Evolutionary conservation across 2,113 vertebrate species (phyloP).

Genomic region (Caracal caracal): DNA sequence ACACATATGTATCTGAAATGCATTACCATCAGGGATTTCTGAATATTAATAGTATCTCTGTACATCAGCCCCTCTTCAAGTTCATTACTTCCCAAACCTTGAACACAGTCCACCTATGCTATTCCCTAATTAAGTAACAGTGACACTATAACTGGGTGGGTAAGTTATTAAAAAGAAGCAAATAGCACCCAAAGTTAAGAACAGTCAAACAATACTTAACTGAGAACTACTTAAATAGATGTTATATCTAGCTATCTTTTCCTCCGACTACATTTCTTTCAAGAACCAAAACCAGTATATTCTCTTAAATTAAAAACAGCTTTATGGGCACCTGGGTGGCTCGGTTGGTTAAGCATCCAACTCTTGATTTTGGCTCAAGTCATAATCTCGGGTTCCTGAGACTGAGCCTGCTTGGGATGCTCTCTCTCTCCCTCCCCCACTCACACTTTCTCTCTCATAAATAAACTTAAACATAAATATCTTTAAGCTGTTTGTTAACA

Average conservation of each 20-base stretch:
- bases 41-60: not conserved
- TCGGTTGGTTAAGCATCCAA: too few species aligned
- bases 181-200: not conserved
- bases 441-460: too few species aligned
- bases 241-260: not conserved
- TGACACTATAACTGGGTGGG: not conserved
- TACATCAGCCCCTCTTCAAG: not conserved
- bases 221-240: not conserved
- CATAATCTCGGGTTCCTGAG: too few species aligned
- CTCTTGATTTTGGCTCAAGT: too few species aligned
- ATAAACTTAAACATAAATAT: not conserved
- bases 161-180: not conserved
- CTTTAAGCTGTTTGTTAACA: not conserved
- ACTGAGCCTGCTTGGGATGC: too few species aligned
- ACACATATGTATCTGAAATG: not conserved
- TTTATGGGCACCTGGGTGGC: not conserved
- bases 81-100: not conserved
- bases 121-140: not conserved
- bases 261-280: slow-evolving; percentile 6
- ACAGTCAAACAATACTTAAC: not conserved
- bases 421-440: too few species aligned
- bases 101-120: not conserved
- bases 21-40: not conserved
- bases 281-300: not conserved
- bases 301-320: not conserved